Conservation (phyloP, 2,113 vertebrate species). For the Salvator merianae region DNA sequence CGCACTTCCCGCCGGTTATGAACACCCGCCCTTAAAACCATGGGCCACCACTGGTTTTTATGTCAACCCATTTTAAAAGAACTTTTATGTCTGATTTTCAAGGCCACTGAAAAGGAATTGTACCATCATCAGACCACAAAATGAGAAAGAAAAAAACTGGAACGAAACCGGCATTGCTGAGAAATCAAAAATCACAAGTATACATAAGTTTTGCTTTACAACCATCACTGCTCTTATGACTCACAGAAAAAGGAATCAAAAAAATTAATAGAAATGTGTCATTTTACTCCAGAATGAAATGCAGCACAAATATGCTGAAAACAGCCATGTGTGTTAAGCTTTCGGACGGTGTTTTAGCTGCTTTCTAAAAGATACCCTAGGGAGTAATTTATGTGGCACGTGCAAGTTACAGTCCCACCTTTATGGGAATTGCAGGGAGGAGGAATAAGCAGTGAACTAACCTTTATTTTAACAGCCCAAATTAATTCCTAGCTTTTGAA, state of each 20-base stretch:
- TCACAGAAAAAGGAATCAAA: no score
- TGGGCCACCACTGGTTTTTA: background rate
- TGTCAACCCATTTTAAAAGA: no score
- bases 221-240: no score
- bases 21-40: no score
- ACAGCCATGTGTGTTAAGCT: background rate
- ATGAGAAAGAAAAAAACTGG: no score
- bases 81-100: no score
- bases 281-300: background rate
- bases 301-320: conserved; percentile 6
- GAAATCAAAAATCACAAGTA: no score
- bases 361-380: background rate
- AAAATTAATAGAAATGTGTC: background rate
- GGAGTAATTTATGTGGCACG: background rate
- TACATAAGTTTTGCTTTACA: no score
- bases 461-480: conserved; percentile 7
- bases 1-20: no score
- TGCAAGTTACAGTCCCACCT: background rate
- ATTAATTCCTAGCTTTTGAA: conserved; percentile 16
- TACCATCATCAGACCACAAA: no score
- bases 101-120: no score
- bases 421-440: background rate
- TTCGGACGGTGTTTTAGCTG: background rate
- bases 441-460: background rate
- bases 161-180: no score